Percentiles rank a stretch among this genome's conserved stretches.
phyloP scores from a whole-genome alignment of 2,888 invertebrate species.

The Drosophila yooni region DNA sequence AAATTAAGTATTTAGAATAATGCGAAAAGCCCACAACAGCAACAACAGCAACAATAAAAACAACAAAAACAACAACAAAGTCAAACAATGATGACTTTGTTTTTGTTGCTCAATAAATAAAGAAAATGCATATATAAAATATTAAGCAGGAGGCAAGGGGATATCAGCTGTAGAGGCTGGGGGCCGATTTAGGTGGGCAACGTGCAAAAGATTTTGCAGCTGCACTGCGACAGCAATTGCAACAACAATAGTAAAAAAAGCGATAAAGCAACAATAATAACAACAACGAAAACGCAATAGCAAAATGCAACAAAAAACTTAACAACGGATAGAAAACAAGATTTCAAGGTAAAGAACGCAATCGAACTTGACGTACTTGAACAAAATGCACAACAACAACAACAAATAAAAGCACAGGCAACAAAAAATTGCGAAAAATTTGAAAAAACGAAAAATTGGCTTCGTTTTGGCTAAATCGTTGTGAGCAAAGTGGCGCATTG shows the following conservation, averaged over 20 bases:
- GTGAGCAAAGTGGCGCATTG: slow-evolving; percentile 51
- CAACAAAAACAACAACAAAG: slow-evolving; percentile 16
- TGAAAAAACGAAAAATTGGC: slow-evolving; percentile 61
- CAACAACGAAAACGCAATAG: slow-evolving; percentile 55
- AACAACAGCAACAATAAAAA: slow-evolving; percentile 27
- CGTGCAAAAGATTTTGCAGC: slow-evolving; percentile 78
- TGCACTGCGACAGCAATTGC: slow-evolving; percentile 54
- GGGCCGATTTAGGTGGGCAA: slow-evolving; percentile 24
- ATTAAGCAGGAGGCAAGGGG: slow-evolving; percentile 53
- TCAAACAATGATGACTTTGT: slow-evolving; percentile 57
- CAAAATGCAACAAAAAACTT: slow-evolving; percentile 59
- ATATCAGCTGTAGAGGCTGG: not conserved
- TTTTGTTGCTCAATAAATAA: slow-evolving; percentile 69
- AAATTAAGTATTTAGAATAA: slow-evolving; percentile 75
- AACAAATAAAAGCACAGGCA: slow-evolving; percentile 15
- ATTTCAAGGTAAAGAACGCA: slow-evolving; percentile 82
- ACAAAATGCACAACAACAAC: slow-evolving; percentile 72
- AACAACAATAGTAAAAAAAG: slow-evolving; percentile 20
- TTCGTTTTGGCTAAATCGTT: slow-evolving; percentile 66
- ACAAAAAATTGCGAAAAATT: slow-evolving; percentile 13
- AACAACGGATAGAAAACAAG: slow-evolving; percentile 80
- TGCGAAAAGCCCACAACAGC: slow-evolving; percentile 52
- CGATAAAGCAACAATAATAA: slow-evolving; percentile 22
- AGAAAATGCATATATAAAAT: slow-evolving; percentile 75
- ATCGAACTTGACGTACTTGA: slow-evolving; percentile 81